Evolutionary conservation across 2,113 vertebrate species (phyloP).

Genomic region (Nematolebias whitei): DNA sequence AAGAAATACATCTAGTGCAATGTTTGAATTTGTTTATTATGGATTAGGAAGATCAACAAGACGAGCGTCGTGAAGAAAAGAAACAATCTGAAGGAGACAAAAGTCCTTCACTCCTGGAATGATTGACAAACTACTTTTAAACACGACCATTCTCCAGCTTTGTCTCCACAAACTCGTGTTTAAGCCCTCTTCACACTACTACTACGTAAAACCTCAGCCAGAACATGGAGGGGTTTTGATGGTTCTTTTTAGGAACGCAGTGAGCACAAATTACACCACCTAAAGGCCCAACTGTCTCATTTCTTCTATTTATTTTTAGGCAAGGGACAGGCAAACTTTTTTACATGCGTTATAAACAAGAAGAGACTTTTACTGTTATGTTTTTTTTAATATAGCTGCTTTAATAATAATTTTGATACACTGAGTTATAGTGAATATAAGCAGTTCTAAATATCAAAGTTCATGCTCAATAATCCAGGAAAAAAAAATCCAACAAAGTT

Average conservation of each 20-base stretch:
- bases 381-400: too few species aligned
- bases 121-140: background rate
- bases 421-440: background rate
- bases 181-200: background rate
- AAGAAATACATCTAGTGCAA: background rate
- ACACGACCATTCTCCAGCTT: background rate
- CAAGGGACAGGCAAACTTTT: too few species aligned
- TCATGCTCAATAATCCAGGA: too few species aligned
- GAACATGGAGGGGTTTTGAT: too few species aligned
- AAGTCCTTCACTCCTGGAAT: constrained; percentile 4
- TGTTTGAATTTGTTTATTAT: background rate
- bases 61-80: background rate
- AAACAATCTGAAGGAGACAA: background rate
- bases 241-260: too few species aligned
- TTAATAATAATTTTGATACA: background rate
- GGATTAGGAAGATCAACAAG: background rate
- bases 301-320: too few species aligned
- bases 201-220: background rate
- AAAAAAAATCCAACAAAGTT: too few species aligned
- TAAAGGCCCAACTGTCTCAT: too few species aligned
- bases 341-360: too few species aligned
- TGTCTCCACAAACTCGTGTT: background rate
- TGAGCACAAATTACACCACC: too few species aligned
- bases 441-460: too few species aligned
- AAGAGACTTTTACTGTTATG: too few species aligned